Evolutionary conservation across 2,888 invertebrate species (phyloP), one percentile per base, ranked within the genome.

Genomic region (Thumatha senex): DNA sequence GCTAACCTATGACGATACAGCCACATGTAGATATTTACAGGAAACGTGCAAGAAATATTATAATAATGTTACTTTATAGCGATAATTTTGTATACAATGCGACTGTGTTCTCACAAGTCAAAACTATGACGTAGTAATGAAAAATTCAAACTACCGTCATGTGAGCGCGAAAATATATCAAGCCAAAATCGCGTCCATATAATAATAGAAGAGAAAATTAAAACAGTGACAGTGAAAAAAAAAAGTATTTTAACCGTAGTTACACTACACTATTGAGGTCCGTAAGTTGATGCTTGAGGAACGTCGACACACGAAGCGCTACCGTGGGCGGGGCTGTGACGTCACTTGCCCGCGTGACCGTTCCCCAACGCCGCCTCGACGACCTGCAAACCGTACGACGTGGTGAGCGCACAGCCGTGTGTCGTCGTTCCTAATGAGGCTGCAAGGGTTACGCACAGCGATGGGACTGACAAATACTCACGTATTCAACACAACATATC

Each of bases 251-350:
- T 57, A 71, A 67, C 64, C 73, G 69, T 74, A 73, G 72, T 79
- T 82, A 85, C 83, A 84, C 86, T 89, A 89, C 80, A 81, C 86
- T 88, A 89, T 80, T 89, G 89, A 89, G 90, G 90, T 89, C 89
- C 89, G 88, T 83, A 72, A 76, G 82, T 84, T 84, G 85, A 79
- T 80, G 80, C 70, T 63, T 65, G 84, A 84, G 89, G 89, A 89
- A 90, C 90, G 90, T 80, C 90, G 90, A 91, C 90, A 90, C 90
- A 91, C 88, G 86, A 66, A 71, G 85, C 80, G 80, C 77, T 79
- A 62, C 70, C 70, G 74, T 56, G 62, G 71, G 67, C 63, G 70
- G 68, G 63, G 70, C 51, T 52, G 61, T 75, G 77, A 66, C 74
- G 77, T 89, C 88, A 88, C 86, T 87, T 86, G 78, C 73, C 75